Evolutionary conservation across 2,113 vertebrate genomes (phyloP), one percentile per base, ranked within the genome.

Genomic region (Saccopteryx bilineata): DNA sequence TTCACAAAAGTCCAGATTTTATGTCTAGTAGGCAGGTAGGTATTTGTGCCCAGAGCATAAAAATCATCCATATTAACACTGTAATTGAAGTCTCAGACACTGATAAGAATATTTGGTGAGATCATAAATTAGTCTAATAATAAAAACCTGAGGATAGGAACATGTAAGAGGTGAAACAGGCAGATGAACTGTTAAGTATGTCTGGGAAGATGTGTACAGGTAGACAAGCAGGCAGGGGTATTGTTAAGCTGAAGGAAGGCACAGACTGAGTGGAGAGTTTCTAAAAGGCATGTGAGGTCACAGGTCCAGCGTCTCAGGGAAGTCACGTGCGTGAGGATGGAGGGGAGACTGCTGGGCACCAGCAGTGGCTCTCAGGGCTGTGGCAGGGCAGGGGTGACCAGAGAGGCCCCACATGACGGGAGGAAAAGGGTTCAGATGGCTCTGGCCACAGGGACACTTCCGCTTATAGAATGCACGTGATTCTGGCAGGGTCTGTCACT

Each of bases 381-480:
- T 7, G 50, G 21, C 0, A 2, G 15, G 19, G 17, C 4, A 15
- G 8, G 18, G 19, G 24, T 8, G 52, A 13, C 31, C 7, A 19
- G 10, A n/a, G 1, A 48, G 11, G 6, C 1, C 17, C 28, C 46
- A 0, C 0, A 2, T 0, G 28, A 28, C 2, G 79, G 23, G 13
- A 65, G 61, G 14, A 11, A 75, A 58, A 7, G 18, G 6, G 24
- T 6, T 66, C 12, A 10, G 10, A 21, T 5, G 48, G 63, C 28
- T 78, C 19, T 65, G 50, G 15, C 14, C 58, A 28, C 2, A 14
- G 52, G 33, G 68, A n/a, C 24, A n/a, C 4, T 31, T 79, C 3
- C 79, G 69, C 24, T 72, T 63, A 52, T 0, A 68, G 66, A 68
- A 58, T 9, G 5, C 2, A 9, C 39, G 33, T 12, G 14, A 84